A percentile compares a stretch with the other conserved stretches of the same genome.
These are phyloP conservation scores for Corbicula japonica DNA, from an alignment of 2,888 invertebrate genomes.

Conservation along the genomic window DNA sequence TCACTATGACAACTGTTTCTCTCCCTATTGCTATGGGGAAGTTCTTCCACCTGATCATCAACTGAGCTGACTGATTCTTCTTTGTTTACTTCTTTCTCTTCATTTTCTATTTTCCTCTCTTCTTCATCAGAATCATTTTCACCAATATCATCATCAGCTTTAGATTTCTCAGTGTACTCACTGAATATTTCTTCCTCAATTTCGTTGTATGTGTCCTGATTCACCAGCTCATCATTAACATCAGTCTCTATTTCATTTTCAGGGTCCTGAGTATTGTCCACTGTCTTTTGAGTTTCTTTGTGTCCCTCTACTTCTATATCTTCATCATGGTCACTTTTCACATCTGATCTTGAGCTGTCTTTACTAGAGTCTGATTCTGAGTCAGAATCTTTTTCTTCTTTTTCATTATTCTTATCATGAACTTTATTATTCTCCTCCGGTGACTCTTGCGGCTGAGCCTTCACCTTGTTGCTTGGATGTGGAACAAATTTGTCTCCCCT, in stretches of 20 bases:
- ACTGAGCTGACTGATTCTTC: not conserved
- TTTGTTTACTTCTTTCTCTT: not conserved
- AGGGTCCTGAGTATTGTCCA: slow-evolving; percentile 17
- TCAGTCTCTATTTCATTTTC: slow-evolving; percentile 10
- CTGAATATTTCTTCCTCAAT: slow-evolving; percentile 55
- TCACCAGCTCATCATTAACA: slow-evolving; percentile 16
- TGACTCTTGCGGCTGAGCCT: too few species aligned
- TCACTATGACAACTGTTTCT: not conserved
- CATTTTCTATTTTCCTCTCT: not conserved
- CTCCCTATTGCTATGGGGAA: slow-evolving; percentile 4
- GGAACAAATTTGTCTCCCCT: slow-evolving; percentile 50
- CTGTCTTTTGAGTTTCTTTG: slow-evolving; percentile 28
- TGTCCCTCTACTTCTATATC: slow-evolving; percentile 28
- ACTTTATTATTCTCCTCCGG: slow-evolving; percentile 11
- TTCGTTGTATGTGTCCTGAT: slow-evolving; percentile 51
- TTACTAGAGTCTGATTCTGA: not conserved
- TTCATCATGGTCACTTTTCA: slow-evolving; percentile 25
- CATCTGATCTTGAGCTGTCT: not conserved
- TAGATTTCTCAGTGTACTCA: slow-evolving; percentile 43
- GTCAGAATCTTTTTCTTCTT: not conserved
- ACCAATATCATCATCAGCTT: slow-evolving; percentile 39
- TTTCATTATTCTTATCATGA: not conserved
- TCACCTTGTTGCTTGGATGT: slow-evolving; percentile 33
- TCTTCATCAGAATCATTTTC: slow-evolving; percentile 25
- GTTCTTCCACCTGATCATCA: not conserved